phyloP scores from a whole-genome alignment of 2,888 invertebrate genomes.

The Aporophyla lueneburgensis region DNA sequence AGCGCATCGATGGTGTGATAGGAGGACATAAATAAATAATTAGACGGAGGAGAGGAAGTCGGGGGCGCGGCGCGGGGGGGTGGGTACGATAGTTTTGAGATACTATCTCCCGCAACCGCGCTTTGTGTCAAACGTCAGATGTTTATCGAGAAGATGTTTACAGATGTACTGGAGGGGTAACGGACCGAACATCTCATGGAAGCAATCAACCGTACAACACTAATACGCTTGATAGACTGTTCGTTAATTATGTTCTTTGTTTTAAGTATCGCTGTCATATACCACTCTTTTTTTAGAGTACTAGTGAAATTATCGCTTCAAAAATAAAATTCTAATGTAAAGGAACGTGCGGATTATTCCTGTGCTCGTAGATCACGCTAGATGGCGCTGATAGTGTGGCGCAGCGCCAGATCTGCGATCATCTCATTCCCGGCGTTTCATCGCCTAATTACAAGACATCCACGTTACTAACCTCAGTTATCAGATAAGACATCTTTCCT shows the following conservation, averaged over 20 bases:
- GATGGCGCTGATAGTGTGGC: constrained; percentile 88
- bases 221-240: constrained; percentile 83
- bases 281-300: constrained; percentile 50
- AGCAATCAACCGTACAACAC: constrained; percentile 85
- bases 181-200: constrained; percentile 82
- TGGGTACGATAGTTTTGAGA: constrained; percentile 86
- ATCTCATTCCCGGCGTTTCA: constrained; percentile 77
- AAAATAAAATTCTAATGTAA: constrained; percentile 54
- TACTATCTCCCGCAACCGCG: constrained; percentile 88
- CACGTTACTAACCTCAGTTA: constrained; percentile 71
- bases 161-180: constrained; percentile 89
- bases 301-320: constrained; percentile 31
- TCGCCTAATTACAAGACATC: constrained; percentile 82
- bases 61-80: constrained; percentile 75
- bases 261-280: constrained; percentile 71
- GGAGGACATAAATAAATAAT: constrained; percentile 89
- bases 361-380: constrained; percentile 86
- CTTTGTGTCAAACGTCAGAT: constrained; percentile 91
- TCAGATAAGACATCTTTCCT: constrained; percentile 60
- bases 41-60: constrained; percentile 86
- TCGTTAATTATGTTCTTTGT: constrained; percentile 85
- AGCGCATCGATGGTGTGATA: constrained; percentile 90
- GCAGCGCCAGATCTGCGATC: constrained; percentile 86
- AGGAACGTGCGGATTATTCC: constrained; percentile 73
- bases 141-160: constrained; percentile 89